Evolutionary conservation across 2,888 invertebrate genomes (phyloP).

Genomic region (Drosophila recens): DNA sequence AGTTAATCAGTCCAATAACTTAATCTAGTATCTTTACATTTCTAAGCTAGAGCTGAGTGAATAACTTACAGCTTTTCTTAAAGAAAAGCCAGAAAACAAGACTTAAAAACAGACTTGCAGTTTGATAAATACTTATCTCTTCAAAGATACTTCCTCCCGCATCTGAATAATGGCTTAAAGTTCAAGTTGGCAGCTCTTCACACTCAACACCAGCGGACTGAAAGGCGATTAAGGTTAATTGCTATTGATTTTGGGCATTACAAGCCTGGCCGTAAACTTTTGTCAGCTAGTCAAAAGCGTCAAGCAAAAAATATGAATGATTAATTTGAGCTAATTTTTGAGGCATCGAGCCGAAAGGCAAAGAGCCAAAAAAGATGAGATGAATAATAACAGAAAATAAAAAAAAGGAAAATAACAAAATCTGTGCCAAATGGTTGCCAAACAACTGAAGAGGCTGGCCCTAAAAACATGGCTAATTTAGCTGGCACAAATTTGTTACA

Average conservation of each 20-base stretch:
- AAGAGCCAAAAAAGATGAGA: slow-evolving; percentile 26
- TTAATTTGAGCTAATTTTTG: slow-evolving; percentile 69
- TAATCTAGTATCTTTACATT: no score
- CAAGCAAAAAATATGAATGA: slow-evolving; percentile 65
- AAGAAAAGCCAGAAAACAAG: no score
- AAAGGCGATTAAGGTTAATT: slow-evolving; percentile 72
- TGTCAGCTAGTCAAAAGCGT: slow-evolving; percentile 64
- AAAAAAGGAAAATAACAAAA: slow-evolving; percentile 29
- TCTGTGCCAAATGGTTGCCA: slow-evolving; percentile 68
- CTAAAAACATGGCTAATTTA: slow-evolving; percentile 72
- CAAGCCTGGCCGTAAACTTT: slow-evolving; percentile 39
- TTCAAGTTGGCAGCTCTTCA: slow-evolving; percentile 37
- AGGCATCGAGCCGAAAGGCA: slow-evolving; percentile 36
- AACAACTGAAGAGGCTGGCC: slow-evolving; percentile 52
- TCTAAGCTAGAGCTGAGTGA: no score
- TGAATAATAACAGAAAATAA: slow-evolving; percentile 12
- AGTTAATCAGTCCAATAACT: no score
- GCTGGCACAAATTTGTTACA: slow-evolving; percentile 76
- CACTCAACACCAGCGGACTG: slow-evolving; percentile 42
- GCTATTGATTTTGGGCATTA: slow-evolving; percentile 70
- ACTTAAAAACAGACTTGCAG: no score
- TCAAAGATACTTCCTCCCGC: slow-evolving; percentile 15
- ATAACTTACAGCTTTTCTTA: no score
- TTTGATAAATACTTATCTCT: neutral
- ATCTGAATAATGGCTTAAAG: slow-evolving; percentile 24